These are phyloP conservation scores for Trypoxylon attenuatum DNA, from an alignment of 2,888 invertebrate species.

Conservation along the genomic window DNA sequence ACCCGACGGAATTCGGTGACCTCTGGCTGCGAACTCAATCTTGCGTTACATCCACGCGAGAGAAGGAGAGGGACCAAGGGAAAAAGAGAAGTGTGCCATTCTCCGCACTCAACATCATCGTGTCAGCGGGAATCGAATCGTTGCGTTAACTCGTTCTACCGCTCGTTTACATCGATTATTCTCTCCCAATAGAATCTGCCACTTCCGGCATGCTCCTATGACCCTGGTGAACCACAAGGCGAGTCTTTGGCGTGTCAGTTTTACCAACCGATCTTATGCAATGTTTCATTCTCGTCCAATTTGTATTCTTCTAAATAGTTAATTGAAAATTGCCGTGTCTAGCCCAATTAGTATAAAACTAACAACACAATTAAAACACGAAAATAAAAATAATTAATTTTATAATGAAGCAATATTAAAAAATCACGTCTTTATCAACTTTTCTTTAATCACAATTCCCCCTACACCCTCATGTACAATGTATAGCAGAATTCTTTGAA, in stretches of 20 bases:
- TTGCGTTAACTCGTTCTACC: slow-evolving; percentile 13
- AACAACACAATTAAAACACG: too few relatives aligned
- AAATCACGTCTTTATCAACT: too few relatives aligned
- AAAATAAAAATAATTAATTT: too few relatives aligned
- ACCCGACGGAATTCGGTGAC: slow-evolving; percentile 20
- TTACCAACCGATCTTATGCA: not conserved
- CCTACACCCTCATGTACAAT: too few relatives aligned
- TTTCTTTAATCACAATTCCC: too few relatives aligned
- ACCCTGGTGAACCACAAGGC: slow-evolving; percentile 13
- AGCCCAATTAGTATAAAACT: too few relatives aligned
- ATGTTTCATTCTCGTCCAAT: slow-evolving; percentile 8
- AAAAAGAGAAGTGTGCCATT: too few relatives aligned
- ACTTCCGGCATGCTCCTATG: slow-evolving; percentile 16
- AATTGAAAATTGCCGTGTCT: too few relatives aligned
- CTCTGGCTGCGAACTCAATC: slow-evolving; percentile 24
- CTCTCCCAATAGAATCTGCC: slow-evolving; percentile 5
- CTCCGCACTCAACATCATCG: not conserved
- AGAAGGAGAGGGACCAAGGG: too few relatives aligned
- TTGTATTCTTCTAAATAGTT: too few relatives aligned
- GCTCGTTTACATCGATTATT: slow-evolving; percentile 19
- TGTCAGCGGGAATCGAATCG: not conserved
- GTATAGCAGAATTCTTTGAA: too few relatives aligned
- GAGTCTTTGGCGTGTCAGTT: slow-evolving; percentile 6
- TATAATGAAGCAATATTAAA: too few relatives aligned
- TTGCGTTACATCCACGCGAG: slow-evolving; percentile 14